Base-by-base conservation (phyloP, 2,888 invertebrate species). In the Sceliomorpha sp. region DNA sequence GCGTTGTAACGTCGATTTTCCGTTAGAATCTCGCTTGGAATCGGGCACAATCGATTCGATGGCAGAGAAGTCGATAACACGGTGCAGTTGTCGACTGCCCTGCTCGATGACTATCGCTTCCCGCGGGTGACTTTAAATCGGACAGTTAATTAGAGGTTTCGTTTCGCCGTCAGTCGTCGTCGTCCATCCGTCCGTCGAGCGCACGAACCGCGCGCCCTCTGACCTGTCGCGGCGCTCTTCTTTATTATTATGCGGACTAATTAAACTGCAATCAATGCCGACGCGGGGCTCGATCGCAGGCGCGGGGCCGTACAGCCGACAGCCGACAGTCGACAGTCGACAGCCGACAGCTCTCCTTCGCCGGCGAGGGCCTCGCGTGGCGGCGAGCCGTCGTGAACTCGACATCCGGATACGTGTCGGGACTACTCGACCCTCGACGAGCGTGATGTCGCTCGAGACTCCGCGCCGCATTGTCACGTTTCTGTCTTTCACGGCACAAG, bases 161-260 rank as follows among this genome's bases (percentile, higher is more conserved):
- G 80, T 77, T 79, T 80, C 77, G 73, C 77, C 78, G 81, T 81
- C 75, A 73, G 69, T 73, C 55, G 60, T 70, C 5, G 70, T 74
- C 72, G 70, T 64, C 34, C 56, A 67, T 72, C 63, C 67, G 26
- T 53, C 48, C 55, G 40, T 44, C 37, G 50, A 31, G 67, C 50
- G 53, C 59, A 48, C 67, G 55, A 60, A 50, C 58, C 36, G 17
- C 39, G 37, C 37, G 63, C 66, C 55, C 59, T 62, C 12, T 62
- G 59, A 72, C 62, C 70, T 60, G 45, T 56, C 59, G 48, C 63
- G 31, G 44, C 58, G 48, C 58, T 44, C 40, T 34, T 72, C 73
- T 75, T 77, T 79, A 82, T 82, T 80, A 83, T 84, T 82, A 81
- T 81, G 80, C 80, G 73, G 80, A 85, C 83, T 84, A 85, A 85